These are phyloP conservation scores for Procavia capensis DNA, from an alignment of 2,113 vertebrate species.

Conservation along the genomic window DNA sequence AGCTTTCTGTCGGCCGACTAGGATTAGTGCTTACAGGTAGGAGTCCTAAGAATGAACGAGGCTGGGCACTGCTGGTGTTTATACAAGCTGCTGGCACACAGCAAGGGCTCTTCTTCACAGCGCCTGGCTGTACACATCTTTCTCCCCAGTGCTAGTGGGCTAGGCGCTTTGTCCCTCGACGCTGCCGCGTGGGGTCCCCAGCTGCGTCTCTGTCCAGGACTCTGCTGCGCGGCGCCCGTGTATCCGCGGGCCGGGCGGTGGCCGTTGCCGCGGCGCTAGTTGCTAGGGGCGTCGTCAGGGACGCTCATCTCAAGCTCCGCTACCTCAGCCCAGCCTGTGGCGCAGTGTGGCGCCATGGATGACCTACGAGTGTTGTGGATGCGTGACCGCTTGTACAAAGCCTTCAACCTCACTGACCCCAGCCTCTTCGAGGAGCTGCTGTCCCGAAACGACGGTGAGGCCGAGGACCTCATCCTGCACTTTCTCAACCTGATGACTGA, in stretches of 20 bases:
- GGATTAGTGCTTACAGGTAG: rapidly evolving
- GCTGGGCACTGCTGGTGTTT: not conserved
- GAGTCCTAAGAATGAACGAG: no score
- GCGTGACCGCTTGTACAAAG: conserved; percentile 84
- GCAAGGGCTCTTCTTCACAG: not conserved
- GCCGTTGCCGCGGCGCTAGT: conserved; percentile 36
- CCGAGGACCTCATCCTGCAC: conserved; percentile 82
- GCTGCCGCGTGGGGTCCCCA: rapidly evolving
- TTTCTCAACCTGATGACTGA: conserved; percentile 87
- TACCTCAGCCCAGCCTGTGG: rapidly evolving
- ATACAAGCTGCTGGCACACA: no score
- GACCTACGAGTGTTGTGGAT: conserved; percentile 94
- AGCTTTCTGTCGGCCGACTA: not conserved
- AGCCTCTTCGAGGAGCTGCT: conserved; percentile 92
- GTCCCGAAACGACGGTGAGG: conserved; percentile 85
- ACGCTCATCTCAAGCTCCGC: not conserved
- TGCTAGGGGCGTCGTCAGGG: conserved; percentile 54
- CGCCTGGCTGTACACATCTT: not conserved
- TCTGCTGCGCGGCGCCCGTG: not conserved
- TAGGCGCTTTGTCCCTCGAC: no score
- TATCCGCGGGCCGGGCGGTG: not conserved
- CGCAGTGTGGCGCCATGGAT: conserved; percentile 82
- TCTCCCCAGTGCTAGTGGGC: no score
- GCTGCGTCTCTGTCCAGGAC: not conserved
- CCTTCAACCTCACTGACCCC: conserved; percentile 84